Conservation (phyloP, 2,888 invertebrate genomes). For the Strigamia crassipes region DNA sequence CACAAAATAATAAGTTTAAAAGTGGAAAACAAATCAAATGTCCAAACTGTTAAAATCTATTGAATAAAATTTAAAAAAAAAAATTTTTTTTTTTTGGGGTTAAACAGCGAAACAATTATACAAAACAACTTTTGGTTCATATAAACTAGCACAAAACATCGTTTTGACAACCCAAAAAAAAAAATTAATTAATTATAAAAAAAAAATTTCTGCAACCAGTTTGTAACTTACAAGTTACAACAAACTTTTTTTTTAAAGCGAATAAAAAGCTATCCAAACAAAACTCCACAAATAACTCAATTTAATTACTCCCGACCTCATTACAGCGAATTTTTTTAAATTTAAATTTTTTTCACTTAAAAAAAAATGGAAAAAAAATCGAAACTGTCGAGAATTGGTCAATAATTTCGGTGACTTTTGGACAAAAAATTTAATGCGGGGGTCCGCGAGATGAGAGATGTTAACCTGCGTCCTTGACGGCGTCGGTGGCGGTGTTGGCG, state of each 20-base stretch:
- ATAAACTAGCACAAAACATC: neutral
- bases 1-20: neutral
- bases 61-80: neutral
- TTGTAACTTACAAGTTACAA: neutral
- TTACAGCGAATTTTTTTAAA: neutral
- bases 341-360: too few relatives aligned
- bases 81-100: too few relatives aligned
- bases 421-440: constrained; percentile 28
- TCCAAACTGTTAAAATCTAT: too few relatives aligned
- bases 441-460: neutral
- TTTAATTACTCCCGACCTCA: constrained; percentile 36
- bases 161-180: neutral
- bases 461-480: constrained; percentile 23
- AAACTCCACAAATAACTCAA: constrained; percentile 25
- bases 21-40: too few relatives aligned
- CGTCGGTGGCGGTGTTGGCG: constrained; percentile 42
- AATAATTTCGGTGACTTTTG: neutral
- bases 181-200: neutral
- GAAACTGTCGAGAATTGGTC: neutral
- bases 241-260: neutral
- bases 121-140: neutral
- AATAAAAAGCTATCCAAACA: constrained; percentile 22
- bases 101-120: too few relatives aligned
- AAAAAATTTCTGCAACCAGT: neutral
- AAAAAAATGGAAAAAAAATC: neutral